A percentile compares a stretch with the other conserved stretches of the same genome.
Conservation (phyloP, 2,888 invertebrate genomes). For the Masnerella sp. region DNA sequence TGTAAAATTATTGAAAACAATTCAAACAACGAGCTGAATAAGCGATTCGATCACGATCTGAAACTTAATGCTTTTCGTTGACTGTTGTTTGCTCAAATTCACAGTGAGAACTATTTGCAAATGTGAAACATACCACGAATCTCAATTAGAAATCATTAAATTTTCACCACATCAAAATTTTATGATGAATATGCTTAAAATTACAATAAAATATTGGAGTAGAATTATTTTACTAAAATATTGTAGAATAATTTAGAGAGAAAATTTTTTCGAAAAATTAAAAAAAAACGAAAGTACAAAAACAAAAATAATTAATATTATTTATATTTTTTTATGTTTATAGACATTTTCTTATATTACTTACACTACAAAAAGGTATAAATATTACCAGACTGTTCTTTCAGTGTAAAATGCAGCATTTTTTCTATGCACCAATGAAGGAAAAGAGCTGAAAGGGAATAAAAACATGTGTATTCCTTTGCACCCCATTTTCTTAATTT, state of each 20-base stretch:
- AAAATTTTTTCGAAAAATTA: too few species aligned
- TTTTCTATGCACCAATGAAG: constrained; percentile 4
- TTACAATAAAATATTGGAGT: too few species aligned
- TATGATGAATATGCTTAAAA: too few species aligned
- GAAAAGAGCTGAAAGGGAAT: constrained; percentile 18
- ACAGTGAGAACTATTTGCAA: background rate
- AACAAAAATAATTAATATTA: too few species aligned
- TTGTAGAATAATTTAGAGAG: too few species aligned
- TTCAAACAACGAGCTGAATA: constrained; percentile 20
- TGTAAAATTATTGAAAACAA: constrained; percentile 27
- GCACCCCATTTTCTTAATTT: constrained; percentile 55
- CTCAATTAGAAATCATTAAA: constrained; percentile 1
- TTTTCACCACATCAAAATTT: too few species aligned
- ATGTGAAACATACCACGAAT: background rate
- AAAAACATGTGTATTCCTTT: constrained; percentile 33
- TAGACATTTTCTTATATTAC: too few species aligned
- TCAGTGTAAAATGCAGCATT: background rate
- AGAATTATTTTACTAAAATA: too few species aligned
- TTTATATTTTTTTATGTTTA: too few species aligned
- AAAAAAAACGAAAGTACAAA: too few species aligned
- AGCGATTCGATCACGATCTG: constrained; percentile 27
- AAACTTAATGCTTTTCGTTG: constrained; percentile 19
- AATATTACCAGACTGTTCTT: too few species aligned
- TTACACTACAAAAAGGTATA: too few species aligned
- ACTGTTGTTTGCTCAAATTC: constrained; percentile 8